Conservation (phyloP, 2,797 vertebrate species). For the Mormyrops boulengeri region DNA sequence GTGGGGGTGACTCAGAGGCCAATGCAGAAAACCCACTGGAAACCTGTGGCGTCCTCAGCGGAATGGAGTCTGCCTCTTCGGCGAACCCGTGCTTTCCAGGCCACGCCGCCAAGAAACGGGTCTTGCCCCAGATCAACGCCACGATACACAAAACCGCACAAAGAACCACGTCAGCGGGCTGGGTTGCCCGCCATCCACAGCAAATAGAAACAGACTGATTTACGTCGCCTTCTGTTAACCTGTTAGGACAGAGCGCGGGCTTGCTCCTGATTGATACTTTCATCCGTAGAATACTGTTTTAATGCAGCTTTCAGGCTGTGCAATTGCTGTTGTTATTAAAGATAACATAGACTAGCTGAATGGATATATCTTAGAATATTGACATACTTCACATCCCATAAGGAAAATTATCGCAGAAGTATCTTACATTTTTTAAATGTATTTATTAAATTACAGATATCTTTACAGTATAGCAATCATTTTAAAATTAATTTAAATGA, state of each 20-base stretch:
- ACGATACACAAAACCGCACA: background rate
- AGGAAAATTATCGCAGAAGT: background rate
- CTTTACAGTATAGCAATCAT: background rate
- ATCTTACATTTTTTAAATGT: background rate
- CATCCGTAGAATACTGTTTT: background rate
- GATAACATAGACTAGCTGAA: background rate
- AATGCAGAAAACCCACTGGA: background rate
- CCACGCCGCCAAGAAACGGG: background rate
- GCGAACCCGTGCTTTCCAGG: background rate
- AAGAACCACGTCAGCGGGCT: background rate
- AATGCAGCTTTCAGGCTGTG: background rate
- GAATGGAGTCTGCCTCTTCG: background rate
- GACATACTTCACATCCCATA: background rate
- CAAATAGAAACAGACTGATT: background rate
- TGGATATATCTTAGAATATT: background rate
- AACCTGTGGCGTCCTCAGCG: background rate
- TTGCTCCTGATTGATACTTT: background rate
- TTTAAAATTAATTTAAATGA: background rate
- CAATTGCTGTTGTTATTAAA: background rate
- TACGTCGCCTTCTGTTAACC: background rate
- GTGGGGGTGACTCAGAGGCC: background rate
- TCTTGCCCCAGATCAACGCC: background rate
- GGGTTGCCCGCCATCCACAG: background rate
- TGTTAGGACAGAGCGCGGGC: background rate
- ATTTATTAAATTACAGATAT: slow-evolving; percentile 1